Base-by-base conservation (phyloP, 2,797 vertebrate species). In the Xenopus petersii region DNA sequence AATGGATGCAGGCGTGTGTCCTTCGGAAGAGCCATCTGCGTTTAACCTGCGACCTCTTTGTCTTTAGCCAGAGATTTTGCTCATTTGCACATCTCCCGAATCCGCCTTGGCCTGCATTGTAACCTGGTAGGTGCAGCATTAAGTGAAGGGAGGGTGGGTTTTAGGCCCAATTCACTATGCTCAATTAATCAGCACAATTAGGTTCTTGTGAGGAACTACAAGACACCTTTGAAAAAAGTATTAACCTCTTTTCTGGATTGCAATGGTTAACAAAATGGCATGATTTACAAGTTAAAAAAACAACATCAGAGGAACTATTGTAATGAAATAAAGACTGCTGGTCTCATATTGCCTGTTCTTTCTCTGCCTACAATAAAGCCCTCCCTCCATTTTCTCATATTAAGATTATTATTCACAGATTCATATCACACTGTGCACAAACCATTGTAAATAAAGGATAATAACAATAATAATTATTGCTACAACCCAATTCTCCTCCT, bases 1-100 rank as follows among this genome's bases (percentile, higher is more conserved):
- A 98, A 99, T 98, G 92, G 93, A 98, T 98, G 95, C 94, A 87
- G 93, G 93, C 86, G 92, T 92, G 89, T 94, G 95, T 97, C 96
- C 76, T 95, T 97, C 94, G 97, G 97, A 99, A 98, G 95, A 98
- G 95, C 96, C 90, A 88, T 96, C 94, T 97, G 96, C 96, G 94
- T 99, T 98, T 98, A 99, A 98, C 97, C 96, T 89, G 86, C 86
- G 93, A 95, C 95, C 96, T 88, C 91, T 56, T 63, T 83, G 81
- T 90, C 94, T 96, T 98, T 98, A 98, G 95, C 95, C 96, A 95
- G 95, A 95, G 94, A 96, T 98, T 89, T 93, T 94, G 94, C 94
- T 95, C 94, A 98, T 98, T 96, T 98, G 95, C 95, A 89, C 84
- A 90, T 91, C 91, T 91, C 91, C 91, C 86, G 86, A 84, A 48